Percentiles rank a stretch among this genome's conserved stretches.
phyloP scores from a whole-genome alignment of 2,797 vertebrate genomes.

The Lacerta bilineata region DNA sequence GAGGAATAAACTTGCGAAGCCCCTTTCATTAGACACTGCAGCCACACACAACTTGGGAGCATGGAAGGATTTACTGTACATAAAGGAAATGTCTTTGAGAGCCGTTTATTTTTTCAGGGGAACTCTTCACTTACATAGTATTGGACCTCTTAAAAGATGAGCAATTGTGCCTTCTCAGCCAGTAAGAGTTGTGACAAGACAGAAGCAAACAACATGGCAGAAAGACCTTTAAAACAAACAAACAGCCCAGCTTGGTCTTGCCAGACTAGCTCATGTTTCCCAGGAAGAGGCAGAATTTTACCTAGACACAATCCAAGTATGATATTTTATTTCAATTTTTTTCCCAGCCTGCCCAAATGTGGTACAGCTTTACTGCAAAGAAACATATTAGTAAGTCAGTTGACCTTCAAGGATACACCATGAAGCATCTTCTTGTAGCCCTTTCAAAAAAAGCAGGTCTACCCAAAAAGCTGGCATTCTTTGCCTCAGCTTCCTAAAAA shows the following conservation, averaged over 20 bases:
- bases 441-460: slow-evolving; percentile 44
- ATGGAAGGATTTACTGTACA: background rate
- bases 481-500: slow-evolving; percentile 19
- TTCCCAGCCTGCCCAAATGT: slow-evolving; percentile 63
- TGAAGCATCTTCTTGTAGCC: background rate
- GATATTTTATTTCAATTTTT: slow-evolving; percentile 71
- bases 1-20: background rate
- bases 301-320: slow-evolving; percentile 69
- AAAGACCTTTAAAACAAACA: background rate
- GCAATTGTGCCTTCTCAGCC: background rate
- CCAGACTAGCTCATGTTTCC: background rate
- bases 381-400: slow-evolving; percentile 41
- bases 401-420: slow-evolving; percentile 51
- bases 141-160: background rate
- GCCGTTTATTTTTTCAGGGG: background rate
- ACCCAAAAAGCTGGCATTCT: background rate
- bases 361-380: slow-evolving; percentile 67
- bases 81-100: background rate
- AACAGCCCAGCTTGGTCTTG: background rate
- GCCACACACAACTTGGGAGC: background rate
- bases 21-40: background rate
- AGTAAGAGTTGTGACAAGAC: background rate
- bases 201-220: background rate
- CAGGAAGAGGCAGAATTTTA: slow-evolving; percentile 70
- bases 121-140: background rate